Conservation (phyloP, 2,113 vertebrate genomes). For the Gambusia holbrooki region DNA sequence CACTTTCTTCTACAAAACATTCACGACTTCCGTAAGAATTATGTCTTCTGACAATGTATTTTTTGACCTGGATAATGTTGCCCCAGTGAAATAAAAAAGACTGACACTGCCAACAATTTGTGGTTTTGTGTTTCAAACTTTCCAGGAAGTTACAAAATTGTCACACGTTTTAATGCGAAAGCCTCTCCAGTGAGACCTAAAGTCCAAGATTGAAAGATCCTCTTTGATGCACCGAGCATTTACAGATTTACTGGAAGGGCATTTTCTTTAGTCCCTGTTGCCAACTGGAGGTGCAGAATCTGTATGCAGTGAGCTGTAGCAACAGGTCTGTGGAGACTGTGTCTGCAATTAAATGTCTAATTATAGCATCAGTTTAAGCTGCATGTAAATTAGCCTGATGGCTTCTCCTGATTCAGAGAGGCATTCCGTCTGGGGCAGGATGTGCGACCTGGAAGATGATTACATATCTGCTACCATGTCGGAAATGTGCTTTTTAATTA, state of each 20-base stretch:
- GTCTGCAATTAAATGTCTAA: conserved; percentile 58
- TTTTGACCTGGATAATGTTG: no score
- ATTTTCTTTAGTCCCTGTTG: conserved; percentile 38
- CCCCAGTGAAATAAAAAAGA: no score
- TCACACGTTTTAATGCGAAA: background rate
- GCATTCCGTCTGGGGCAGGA: background rate
- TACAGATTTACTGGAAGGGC: no score
- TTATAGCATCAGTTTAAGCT: conserved; percentile 62
- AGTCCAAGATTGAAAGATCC: background rate
- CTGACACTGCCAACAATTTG: no score
- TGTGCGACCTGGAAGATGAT: background rate
- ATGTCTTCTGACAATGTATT: no score
- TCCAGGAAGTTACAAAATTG: background rate
- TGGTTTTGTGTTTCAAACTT: background rate
- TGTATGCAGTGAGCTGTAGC: conserved; percentile 53
- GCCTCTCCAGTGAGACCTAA: background rate
- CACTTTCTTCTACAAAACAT: no score
- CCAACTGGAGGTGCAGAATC: background rate
- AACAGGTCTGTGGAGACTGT: conserved; percentile 62
- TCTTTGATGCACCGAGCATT: background rate
- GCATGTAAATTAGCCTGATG: conserved; percentile 55
- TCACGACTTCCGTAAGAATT: no score
- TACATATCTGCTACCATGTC: background rate
- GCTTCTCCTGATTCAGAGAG: conserved; percentile 7
- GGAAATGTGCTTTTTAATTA: background rate